These are phyloP conservation scores for Antheraea mylitta DNA, from an alignment of 1,140 invertebrate genomes.

Conservation along the genomic window DNA sequence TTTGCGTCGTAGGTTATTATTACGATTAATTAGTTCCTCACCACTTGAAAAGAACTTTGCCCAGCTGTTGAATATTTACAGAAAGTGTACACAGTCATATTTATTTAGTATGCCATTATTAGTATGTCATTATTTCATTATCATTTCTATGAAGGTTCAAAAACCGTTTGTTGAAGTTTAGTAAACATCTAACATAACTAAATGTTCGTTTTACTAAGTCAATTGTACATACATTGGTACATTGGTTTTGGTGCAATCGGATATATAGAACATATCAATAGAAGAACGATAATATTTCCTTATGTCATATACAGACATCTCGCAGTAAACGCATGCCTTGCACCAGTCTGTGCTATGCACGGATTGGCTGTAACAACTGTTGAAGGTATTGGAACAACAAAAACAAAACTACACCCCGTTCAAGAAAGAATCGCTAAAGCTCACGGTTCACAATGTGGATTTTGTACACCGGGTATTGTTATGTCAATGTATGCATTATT, in stretches of 20 bases:
- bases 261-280: neutral
- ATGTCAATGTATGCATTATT: constrained; percentile 96
- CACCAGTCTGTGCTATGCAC: constrained; percentile 91
- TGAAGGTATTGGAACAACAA: constrained; percentile 90
- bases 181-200: too few species aligned
- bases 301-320: constrained; percentile 85
- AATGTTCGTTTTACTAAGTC: too few species aligned
- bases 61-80: too few species aligned
- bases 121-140: too few species aligned
- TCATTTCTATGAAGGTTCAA: too few species aligned
- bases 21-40: too few species aligned
- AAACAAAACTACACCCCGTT: constrained; percentile 87
- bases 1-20: too few species aligned
- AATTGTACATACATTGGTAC: neutral
- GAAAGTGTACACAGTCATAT: too few species aligned
- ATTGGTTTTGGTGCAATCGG: too few species aligned
- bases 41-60: too few species aligned
- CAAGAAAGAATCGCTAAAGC: constrained; percentile 93
- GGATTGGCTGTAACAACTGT: constrained; percentile 93
- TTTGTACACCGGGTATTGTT: constrained; percentile 95
- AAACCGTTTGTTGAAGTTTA: too few species aligned
- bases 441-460: constrained; percentile 95
- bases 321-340: constrained; percentile 93
- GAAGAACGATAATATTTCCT: constrained; percentile 18
- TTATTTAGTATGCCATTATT: too few species aligned